Conservation (phyloP, 64 coral and sea anemone species). For the Porites lutea region DNA sequence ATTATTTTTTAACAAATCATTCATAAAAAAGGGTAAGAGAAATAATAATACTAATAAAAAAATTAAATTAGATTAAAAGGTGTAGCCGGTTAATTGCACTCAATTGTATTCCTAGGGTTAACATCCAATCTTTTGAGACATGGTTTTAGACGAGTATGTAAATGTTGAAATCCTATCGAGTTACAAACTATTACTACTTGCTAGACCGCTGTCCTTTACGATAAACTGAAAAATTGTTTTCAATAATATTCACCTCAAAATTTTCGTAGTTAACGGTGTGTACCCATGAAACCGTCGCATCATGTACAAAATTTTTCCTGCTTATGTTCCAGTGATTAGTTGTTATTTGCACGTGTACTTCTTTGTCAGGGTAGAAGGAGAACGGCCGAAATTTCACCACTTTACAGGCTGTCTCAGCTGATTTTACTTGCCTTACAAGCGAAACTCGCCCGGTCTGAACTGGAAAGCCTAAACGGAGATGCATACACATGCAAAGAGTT, state of each 20-base stretch:
- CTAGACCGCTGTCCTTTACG: no score
- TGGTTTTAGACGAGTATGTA: no score
- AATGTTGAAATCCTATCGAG: no score
- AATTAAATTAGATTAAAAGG: no score
- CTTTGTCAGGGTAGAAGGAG: conserved; percentile 79
- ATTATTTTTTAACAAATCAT: no score
- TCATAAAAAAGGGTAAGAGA: no score
- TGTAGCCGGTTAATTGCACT: no score
- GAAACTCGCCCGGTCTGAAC: conserved; percentile 28
- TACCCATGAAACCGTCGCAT: conserved; percentile 77
- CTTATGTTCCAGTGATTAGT: conserved; percentile 52
- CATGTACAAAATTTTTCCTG: conserved; percentile 47
- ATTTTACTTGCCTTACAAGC: not conserved
- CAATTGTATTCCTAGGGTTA: no score
- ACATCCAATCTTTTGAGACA: no score
- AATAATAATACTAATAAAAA: no score
- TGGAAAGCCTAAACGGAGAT: conserved; percentile 47
- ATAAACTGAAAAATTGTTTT: no score
- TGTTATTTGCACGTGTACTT: conserved; percentile 68
- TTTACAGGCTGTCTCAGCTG: conserved; percentile 36
- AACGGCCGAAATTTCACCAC: conserved; percentile 17
- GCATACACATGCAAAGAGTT: not conserved
- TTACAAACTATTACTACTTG: no score
- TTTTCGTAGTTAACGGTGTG: conserved; percentile 41
- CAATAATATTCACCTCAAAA: conserved; percentile 16